Conservation (phyloP, 2,113 vertebrate species). For the Hypocryptadius cinnamomeus region DNA sequence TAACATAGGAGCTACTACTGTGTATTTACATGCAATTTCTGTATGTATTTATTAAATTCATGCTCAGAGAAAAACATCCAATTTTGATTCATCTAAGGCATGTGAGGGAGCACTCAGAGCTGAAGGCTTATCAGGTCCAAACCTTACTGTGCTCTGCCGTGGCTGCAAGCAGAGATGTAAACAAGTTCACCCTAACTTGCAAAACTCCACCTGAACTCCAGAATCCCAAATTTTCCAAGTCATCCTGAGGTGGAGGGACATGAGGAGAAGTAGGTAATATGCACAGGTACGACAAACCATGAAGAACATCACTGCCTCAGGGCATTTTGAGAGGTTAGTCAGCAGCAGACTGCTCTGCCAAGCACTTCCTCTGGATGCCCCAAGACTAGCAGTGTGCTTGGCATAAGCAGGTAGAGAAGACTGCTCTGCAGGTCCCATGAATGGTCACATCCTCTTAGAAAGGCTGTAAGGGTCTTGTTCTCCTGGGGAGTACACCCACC, state of each 20-base stretch:
- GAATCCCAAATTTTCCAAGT: background rate
- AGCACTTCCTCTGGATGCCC: background rate
- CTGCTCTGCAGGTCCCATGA: background rate
- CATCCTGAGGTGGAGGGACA: background rate
- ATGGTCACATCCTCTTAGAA: background rate
- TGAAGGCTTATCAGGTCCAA: background rate
- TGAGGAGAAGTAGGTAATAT: background rate
- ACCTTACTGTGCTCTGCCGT: background rate
- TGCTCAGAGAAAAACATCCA: background rate
- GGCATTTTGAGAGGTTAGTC: background rate
- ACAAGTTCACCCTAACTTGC: background rate
- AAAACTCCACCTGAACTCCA: background rate
- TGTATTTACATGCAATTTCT: background rate
- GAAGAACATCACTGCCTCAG: background rate
- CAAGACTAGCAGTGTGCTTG: background rate
- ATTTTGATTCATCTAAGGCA: background rate
- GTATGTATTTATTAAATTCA: background rate
- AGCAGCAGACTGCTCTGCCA: background rate
- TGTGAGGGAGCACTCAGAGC: background rate
- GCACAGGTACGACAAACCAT: background rate
- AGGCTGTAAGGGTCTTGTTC: background rate
- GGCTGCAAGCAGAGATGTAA: background rate
- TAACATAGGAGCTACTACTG: background rate
- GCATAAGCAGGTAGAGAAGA: background rate
- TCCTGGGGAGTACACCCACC: background rate